Base-by-base conservation (phyloP, 2,797 vertebrate species). In the Synaphobranchus kaupii region DNA sequence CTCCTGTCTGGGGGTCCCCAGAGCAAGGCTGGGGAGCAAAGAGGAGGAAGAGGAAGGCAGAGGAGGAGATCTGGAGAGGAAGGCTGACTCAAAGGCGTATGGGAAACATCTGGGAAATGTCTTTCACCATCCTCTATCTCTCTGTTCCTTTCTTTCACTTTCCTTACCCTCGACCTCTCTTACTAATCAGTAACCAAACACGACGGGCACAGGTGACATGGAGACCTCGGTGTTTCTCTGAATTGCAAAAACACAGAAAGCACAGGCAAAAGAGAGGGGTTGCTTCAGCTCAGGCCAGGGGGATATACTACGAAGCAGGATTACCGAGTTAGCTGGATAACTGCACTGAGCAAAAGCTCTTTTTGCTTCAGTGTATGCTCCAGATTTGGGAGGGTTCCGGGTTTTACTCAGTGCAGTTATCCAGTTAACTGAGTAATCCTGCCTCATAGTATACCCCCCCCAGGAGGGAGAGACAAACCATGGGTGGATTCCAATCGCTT, bases 1-100 rank as follows among this genome's bases (percentile, higher is more conserved):
- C 97, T 97, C 96, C 92, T 90, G 94, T 96, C 92, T 95, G 96
- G 96, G 97, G 96, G 96, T 90, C 96, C 95, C 96, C 96, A 96
- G 97, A 97, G 96, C 96, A 68, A 87, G 83, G 71, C 85, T 84
- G 89, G n/a, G 20, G 22, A 76, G 39, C 8, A 47, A 28, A 34
- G 17, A 76, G 28, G 44, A 73, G 86, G 13, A n/a, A 34, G 80
- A 63, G 22, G 60, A 39, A 25, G 54, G 48, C 13, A 10, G 39
- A 81, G 48, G 28, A 66, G 7, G 12, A 78, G 22, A n/a, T 3
- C 10, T 6, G 13, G 60, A 15, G n/a, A 71, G 66, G 20, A 71
- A 31, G 47, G 39, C 28, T 1, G 28, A 50, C 78, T 25, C n/a
- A 5, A 31, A 28, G 56, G 2, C 25, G 54, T 31, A 47, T 20